These are phyloP conservation scores for Baryphthengus martii DNA, from an alignment of 2,113 vertebrate genomes.

Conservation along the genomic window DNA sequence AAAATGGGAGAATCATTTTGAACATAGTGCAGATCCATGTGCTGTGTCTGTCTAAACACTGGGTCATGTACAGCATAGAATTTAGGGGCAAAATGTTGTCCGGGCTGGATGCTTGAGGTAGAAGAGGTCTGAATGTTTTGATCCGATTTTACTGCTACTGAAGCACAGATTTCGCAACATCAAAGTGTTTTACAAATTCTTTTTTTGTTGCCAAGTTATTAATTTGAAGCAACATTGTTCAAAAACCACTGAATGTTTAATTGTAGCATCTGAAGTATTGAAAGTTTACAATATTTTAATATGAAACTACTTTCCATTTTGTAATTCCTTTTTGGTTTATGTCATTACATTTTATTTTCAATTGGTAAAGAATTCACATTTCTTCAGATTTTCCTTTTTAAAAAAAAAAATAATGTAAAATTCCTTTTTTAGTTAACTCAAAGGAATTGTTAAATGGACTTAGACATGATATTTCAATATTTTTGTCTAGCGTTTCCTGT, in stretches of 20 bases:
- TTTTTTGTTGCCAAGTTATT: background rate
- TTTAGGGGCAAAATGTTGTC: background rate
- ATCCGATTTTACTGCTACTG: background rate
- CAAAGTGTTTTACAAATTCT: background rate
- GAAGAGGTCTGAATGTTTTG: background rate
- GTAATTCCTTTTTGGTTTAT: background rate
- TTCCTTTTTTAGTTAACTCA: background rate
- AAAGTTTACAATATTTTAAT: background rate
- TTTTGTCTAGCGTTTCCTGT: background rate
- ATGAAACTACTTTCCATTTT: background rate
- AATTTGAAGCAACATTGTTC: background rate
- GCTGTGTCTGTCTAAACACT: background rate
- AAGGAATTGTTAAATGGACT: background rate
- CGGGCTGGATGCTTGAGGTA: background rate
- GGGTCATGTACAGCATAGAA: background rate
- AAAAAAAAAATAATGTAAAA: background rate
- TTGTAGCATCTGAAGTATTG: background rate
- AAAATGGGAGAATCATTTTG: background rate
- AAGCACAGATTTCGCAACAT: background rate
- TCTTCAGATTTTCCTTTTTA: background rate
- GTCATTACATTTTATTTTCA: background rate
- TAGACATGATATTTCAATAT: fast-evolving
- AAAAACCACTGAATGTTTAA: background rate
- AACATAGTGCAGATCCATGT: background rate
- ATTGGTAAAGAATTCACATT: background rate